phyloP scores from a whole-genome alignment of 1,140 invertebrate genomes.

The Teleopsis dalmanni region DNA sequence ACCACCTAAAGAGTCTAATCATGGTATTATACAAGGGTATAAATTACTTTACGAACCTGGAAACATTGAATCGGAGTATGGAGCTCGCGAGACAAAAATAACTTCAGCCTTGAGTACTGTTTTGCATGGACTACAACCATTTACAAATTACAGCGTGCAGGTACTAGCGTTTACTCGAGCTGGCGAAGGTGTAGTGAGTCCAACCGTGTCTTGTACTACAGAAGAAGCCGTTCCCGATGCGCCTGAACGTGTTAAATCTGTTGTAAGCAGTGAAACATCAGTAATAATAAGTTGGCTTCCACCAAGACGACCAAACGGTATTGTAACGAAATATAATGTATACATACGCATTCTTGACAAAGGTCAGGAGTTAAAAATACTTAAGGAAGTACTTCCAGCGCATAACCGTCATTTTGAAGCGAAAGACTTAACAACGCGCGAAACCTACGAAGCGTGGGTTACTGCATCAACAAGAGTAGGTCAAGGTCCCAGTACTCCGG shows the following conservation, averaged over 20 bases:
- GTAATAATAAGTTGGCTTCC: slow-evolving; percentile 74
- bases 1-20: slow-evolving; percentile 57
- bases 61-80: slow-evolving; percentile 51
- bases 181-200: slow-evolving; percentile 65
- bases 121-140: slow-evolving; percentile 57
- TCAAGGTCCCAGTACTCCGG: slow-evolving; percentile 50
- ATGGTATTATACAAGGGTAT: slow-evolving; percentile 74
- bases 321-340: slow-evolving; percentile 67
- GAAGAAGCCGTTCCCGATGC: slow-evolving; percentile 64
- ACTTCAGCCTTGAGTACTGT: slow-evolving; percentile 49
- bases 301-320: slow-evolving; percentile 63
- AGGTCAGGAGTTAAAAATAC: slow-evolving; percentile 34
- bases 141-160: slow-evolving; percentile 72
- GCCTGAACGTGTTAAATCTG: slow-evolving; percentile 66
- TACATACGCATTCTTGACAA: slow-evolving; percentile 56
- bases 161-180: slow-evolving; percentile 69
- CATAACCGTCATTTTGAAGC: slow-evolving; percentile 50
- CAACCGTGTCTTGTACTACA: slow-evolving; percentile 62
- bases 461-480: slow-evolving; percentile 55
- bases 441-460: slow-evolving; percentile 60
- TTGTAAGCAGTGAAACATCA: slow-evolving; percentile 57
- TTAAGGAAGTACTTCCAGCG: slow-evolving; percentile 39
- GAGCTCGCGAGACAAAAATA: slow-evolving; percentile 52
- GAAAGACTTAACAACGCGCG: slow-evolving; percentile 48
- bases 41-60: slow-evolving; percentile 68